Evolutionary conservation across 2,113 vertebrate genomes (phyloP), one percentile per base, ranked within the genome.

Genomic region (Centropristis striata): DNA sequence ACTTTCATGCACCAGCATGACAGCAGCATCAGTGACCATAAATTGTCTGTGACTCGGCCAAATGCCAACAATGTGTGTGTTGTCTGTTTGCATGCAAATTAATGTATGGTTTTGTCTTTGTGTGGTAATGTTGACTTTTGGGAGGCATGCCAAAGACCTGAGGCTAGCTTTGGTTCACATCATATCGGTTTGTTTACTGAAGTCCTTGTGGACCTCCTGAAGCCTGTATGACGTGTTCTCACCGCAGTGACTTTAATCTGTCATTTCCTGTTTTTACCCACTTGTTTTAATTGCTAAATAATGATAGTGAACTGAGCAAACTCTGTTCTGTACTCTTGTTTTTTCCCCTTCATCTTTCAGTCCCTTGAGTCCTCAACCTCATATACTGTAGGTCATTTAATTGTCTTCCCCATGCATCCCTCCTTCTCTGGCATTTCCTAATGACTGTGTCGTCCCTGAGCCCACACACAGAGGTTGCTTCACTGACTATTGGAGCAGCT

Each of bases 401-500:
- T 90, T 81, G 84, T 88, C 78, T 90, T 68, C 71, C 80, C 27
- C 65, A 18, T 42, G 15, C 68, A 74, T 67, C 79, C 83, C 39
- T 78, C 73, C 61, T 74, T 50, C 71, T 10, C 67, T 84, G 74
- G 64, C 72, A 81, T 87, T 87, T 90, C 71, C 81, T 92, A 88
- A 93, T 92, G 82, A 93, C 87, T 90, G 71, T 69, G 68, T 58
- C 42, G 47, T 80, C 84, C 70, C 16, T 18, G 15, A 42, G 60
- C 73, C 77, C 71, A 47, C 78, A 78, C 82, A 66, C 54, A 49
- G 73, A 68, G 69, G 79, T 78, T 87, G 81, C 83, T 75, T 76
- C 90, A 91, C 82, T 90, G 90, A 93, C 90, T 92, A 82, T 85
- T 32, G 76, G 78, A 81, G 89, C 76, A 71, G 68, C 84, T 88